Conservation (phyloP, 1,140 invertebrate species). For the Meloidogyne exigua region DNA sequence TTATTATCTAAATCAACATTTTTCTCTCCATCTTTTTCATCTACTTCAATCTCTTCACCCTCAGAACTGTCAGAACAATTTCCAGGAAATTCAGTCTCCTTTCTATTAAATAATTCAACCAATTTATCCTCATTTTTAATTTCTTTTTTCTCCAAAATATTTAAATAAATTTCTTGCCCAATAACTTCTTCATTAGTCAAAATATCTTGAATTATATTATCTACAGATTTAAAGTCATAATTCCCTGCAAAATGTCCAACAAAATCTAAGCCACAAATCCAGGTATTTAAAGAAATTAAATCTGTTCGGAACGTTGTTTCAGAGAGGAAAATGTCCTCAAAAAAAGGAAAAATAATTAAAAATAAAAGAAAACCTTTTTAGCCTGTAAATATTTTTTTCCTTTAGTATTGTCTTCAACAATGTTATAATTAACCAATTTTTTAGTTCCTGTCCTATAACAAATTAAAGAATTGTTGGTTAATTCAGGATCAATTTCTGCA, state of each 20-base stretch:
- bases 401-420: slow-evolving; percentile 5
- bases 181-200: slow-evolving; percentile 41
- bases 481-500: background rate
- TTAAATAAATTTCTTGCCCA: slow-evolving; percentile 36
- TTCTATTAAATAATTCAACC: background rate
- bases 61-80: slow-evolving; percentile 2
- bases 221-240: slow-evolving; percentile 35
- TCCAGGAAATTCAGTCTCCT: background rate
- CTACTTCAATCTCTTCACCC: background rate
- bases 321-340: slow-evolving; percentile 24
- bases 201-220: slow-evolving; percentile 32
- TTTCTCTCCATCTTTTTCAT: background rate
- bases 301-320: slow-evolving; percentile 35
- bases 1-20: background rate
- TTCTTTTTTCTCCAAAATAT: slow-evolving; percentile 19
- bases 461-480: background rate
- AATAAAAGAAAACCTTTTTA: slow-evolving; percentile 26
- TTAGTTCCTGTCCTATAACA: background rate
- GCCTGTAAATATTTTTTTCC: background rate
- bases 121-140: background rate
- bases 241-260: slow-evolving; percentile 34
- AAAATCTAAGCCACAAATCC: slow-evolving; percentile 31
- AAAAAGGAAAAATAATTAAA: background rate
- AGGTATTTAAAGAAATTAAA: slow-evolving; percentile 27
- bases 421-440: slow-evolving; percentile 28